Base-by-base conservation (phyloP, 1,140 invertebrate species). In the Piezodorus guildinii region DNA sequence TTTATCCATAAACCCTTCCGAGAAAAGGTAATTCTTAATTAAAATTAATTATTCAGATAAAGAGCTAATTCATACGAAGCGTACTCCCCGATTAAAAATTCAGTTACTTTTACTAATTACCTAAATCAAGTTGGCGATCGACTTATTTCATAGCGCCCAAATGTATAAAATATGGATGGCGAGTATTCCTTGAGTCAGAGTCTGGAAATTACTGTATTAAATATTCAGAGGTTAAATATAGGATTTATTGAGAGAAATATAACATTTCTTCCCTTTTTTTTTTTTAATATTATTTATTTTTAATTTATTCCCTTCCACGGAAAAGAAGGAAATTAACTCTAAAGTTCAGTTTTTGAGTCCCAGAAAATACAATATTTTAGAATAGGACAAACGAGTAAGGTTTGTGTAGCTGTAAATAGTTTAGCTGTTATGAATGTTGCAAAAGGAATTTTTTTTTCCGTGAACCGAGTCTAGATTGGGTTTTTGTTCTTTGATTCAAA, bases 91-190 rank as follows among this genome's bases (percentile, higher is more conserved):
- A 56, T 56, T 56, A 56, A 56, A 56, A 56, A 56, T 56, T 56
- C 52, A 56, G 5, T 2, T 16, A 16, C 21, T 25, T 25, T 56
- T 56, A 56, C 52, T 56, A 56, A 56, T 56, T 56, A 56, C 52
- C 52, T 56, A 56, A 56, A 56, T 56, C 52, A 56, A 56, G 52
- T 56, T 56, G 52, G 34, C 23, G 21, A 56, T 56, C 52, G 52
- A 56, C 52, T 56, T 56, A 56, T 56, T 56, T 56, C 52, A 56
- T 56, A 56, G 52, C 52, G 15, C 9, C 19, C 52, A 23, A 21
- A 25, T 16, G 52, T 56, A 56, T 56, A 6, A 56, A 56, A 23
- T 23, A 56, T 56, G 17, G 52, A 56, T 56, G 14, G 23, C 6
- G 34, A n/a, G 52, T 25, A 56, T 23, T 39, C 23, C 52, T 49